These are phyloP conservation scores for Romanogobio albipinnatus DNA, from an alignment of 2,113 vertebrate genomes.

Conservation along the genomic window DNA sequence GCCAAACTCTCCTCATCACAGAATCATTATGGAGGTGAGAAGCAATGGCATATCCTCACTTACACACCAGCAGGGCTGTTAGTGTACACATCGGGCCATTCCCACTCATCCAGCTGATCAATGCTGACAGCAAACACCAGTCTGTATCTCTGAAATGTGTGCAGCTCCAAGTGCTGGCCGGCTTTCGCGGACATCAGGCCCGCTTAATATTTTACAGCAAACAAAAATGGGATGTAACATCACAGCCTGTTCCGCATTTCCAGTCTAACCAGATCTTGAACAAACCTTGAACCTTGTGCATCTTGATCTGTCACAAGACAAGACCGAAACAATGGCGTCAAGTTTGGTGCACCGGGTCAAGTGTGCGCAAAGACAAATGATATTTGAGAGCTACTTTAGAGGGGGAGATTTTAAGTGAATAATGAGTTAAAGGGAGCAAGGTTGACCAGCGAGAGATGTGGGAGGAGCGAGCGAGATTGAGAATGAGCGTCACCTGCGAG, in stretches of 20 bases:
- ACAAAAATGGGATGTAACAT: neutral
- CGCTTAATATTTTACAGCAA: constrained; percentile 12
- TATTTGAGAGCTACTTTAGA: neutral
- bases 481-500: no score
- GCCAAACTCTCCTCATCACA: neutral
- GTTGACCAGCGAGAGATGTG: no score
- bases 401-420: neutral
- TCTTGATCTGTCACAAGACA: neutral
- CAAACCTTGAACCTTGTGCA: neutral
- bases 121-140: constrained; percentile 22
- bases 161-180: neutral
- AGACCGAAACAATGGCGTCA: neutral
- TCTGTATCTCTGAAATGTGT: neutral
- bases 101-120: constrained; percentile 11
- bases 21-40: no score
- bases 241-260: neutral
- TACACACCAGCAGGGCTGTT: constrained; percentile 2
- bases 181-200: constrained; percentile 1
- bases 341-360: neutral
- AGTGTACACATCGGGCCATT: neutral
- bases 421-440: neutral
- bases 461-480: no score
- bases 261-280: neutral
- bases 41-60: neutral
- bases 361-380: no score